Conservation (phyloP, 1,140 invertebrate genomes). For the Achroia grisella region DNA sequence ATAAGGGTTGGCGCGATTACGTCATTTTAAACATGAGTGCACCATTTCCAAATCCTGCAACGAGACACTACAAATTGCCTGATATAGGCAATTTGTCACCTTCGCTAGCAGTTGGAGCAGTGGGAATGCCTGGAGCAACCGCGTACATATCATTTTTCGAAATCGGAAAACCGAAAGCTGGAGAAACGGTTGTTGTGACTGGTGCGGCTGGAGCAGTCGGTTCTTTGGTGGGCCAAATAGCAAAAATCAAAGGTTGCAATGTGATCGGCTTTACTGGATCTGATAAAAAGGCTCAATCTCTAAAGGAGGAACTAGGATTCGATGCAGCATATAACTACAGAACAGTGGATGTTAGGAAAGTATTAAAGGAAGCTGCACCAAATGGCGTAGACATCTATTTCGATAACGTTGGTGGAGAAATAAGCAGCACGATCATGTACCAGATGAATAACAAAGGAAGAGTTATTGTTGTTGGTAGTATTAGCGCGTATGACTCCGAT, state of each 20-base stretch:
- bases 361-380: background rate
- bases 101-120: background rate
- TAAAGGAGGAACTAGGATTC: constrained; percentile 1
- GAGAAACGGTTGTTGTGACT: background rate
- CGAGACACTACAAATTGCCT: background rate
- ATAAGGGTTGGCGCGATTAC: constrained; percentile 75
- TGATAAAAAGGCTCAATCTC: background rate
- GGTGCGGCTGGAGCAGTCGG: background rate
- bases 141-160: background rate
- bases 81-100: background rate
- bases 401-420: constrained; percentile 1
- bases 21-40: constrained; percentile 28
- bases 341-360: background rate
- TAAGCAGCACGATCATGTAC: constrained; percentile 1
- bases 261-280: constrained; percentile 1
- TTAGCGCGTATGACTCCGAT: background rate
- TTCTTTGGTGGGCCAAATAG: background rate
- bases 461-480: background rate
- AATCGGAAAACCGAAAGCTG: background rate
- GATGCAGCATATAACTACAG: constrained; percentile 1
- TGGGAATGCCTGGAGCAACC: background rate
- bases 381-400: constrained; percentile 1
- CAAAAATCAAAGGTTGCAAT: constrained; percentile 1
- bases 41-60: background rate
- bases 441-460: background rate